Evolutionary conservation across 2,113 vertebrate species (phyloP), one percentile per base, ranked within the genome.

Genomic region (Seriola quinqueradiata): DNA sequence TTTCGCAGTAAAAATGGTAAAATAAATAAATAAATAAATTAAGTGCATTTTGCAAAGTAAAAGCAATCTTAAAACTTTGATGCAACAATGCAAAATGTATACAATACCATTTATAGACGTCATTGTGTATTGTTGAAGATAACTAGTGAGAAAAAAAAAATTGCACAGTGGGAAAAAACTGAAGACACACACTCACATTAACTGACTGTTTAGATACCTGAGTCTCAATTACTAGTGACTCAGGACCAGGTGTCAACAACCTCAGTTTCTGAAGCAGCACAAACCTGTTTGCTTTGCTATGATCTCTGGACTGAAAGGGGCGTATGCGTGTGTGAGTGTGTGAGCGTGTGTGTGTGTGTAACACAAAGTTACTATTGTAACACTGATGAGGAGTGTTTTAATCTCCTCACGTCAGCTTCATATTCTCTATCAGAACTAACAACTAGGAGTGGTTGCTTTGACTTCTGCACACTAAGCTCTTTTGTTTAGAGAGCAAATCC

Each of bases 371-470:
- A 48, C 48, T 38, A 65, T 66, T 38, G 21, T 73, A 65, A 59
- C 28, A 46, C n/a, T n/a, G 50, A 59, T 3, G 4, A 74, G 55
- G 23, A 63, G 36, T 38, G 1, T 63, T 55, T 75, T 61, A 25
- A 74, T 75, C 48, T 64, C 17, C 1, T 17, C 16, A 36, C 7
- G 23, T 54, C 57, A 14, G 14, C 25, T 5, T 46, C 28, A 25
- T 38, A 70, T 70, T 76, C 55, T 61, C 34, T 64, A 36, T 21
- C 21, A 55, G 25, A 63, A 50, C 36, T 65, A 23, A 71, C 3
- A 1, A 42, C n/a, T 11, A 69, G 44, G 44, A 69, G 79, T 68
- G 38, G 25, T 70, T 21, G n/a, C 34, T 63, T 23, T 38, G 21
- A 58, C 28, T 60, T 19, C 14, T 50, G n/a, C 25, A n/a, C 50